Percentiles rank a stretch among this genome's conserved stretches.
Conservation (phyloP, 1,140 invertebrate species). For the Nebria ingens region DNA sequence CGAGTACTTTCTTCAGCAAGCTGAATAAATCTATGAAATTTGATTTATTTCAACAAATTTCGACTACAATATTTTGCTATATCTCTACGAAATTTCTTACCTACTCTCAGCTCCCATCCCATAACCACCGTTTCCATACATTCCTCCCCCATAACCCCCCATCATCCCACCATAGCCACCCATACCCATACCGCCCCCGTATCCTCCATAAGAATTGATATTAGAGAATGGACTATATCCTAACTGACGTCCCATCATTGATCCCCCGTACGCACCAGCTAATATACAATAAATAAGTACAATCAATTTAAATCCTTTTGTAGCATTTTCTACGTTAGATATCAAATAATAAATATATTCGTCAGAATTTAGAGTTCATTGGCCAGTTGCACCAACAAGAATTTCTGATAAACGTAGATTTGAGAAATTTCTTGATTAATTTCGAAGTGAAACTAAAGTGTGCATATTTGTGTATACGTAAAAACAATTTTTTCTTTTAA, state of each 20-base stretch:
- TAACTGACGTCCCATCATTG: not conserved
- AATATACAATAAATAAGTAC: constrained; percentile 8
- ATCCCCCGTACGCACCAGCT: not conserved
- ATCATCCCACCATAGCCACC: constrained; percentile 30
- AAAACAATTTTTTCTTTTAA: no score
- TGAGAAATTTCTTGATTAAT: no score
- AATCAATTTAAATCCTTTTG: constrained; percentile 8
- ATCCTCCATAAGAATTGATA: constrained; percentile 15
- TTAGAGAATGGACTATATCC: constrained; percentile 12
- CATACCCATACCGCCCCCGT: constrained; percentile 17
- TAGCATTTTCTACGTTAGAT: no score
- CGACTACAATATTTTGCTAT: no score
- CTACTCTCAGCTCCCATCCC: constrained; percentile 47
- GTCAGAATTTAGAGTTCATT: no score
- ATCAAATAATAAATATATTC: no score
- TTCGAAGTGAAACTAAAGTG: no score
- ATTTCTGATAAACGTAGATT: no score
- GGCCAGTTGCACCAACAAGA: no score
- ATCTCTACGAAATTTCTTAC: constrained; percentile 31
- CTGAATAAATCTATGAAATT: constrained; percentile 60
- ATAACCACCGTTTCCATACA: constrained; percentile 19
- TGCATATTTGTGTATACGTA: no score
- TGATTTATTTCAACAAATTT: constrained; percentile 10
- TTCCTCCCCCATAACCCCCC: constrained; percentile 22
- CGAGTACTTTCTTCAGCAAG: constrained; percentile 84